These are phyloP conservation scores for Brachyhypopomus occidentalis DNA, from an alignment of 2,113 vertebrate genomes.

Conservation along the genomic window DNA sequence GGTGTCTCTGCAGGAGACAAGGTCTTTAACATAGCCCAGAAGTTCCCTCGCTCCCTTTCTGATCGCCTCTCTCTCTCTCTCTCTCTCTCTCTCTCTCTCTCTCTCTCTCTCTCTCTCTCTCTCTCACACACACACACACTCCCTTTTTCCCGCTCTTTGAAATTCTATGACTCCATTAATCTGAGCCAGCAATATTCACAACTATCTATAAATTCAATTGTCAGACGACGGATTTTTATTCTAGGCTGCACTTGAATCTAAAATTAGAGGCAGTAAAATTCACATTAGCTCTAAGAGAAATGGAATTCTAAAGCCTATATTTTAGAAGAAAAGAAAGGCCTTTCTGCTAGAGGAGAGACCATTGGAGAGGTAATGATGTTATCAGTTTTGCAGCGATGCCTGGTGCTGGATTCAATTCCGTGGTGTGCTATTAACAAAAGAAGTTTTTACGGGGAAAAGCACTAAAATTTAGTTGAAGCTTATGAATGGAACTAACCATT, in stretches of 20 bases:
- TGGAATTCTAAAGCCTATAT: conserved; percentile 89
- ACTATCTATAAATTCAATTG: conserved; percentile 98
- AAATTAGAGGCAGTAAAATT: conserved; percentile 97
- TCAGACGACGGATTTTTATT: conserved; percentile 88
- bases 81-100: not conserved
- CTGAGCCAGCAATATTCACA: conserved; percentile 92
- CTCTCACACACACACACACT: conserved; percentile 64
- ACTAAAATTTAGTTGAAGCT: conserved; percentile 71
- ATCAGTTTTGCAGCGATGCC: conserved; percentile 84
- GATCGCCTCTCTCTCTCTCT: conserved; percentile 62
- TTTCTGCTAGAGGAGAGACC: conserved; percentile 88
- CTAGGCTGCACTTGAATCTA: conserved; percentile 87
- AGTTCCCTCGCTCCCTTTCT: conserved; percentile 75
- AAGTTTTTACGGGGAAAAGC: conserved; percentile 82
- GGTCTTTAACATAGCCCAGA: conserved; percentile 59
- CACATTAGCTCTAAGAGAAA: conserved; percentile 89
- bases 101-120: conserved; percentile 22
- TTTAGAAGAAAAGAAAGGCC: conserved; percentile 87
- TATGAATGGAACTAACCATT: conserved; percentile 81
- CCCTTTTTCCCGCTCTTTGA: conserved; percentile 76
- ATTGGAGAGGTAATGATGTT: conserved; percentile 97
- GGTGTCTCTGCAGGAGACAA: conserved; percentile 53
- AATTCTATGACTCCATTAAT: conserved; percentile 93
- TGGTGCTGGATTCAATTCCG: conserved; percentile 83
- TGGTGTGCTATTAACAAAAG: conserved; percentile 86